Conservation (phyloP, 2,113 vertebrate species). For the Fregata magnificens region DNA sequence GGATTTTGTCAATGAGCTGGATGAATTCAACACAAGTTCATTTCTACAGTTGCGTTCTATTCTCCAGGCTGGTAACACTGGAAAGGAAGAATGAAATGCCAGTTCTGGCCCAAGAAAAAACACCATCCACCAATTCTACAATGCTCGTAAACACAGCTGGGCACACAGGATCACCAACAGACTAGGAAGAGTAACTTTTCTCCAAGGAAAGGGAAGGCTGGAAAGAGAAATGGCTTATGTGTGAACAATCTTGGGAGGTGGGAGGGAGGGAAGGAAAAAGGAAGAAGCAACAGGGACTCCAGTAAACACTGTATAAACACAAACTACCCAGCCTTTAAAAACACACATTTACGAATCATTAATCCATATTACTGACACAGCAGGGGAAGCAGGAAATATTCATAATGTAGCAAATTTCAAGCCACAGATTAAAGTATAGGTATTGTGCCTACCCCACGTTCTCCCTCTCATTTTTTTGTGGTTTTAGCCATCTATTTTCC, state of each 20-base stretch:
- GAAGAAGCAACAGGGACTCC: neutral
- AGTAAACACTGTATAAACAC: neutral
- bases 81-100: neutral
- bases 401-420: neutral
- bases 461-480: neutral
- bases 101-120: neutral
- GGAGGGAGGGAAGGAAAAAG: neutral
- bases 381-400: neutral
- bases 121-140: neutral
- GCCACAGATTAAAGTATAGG: neutral
- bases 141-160: neutral
- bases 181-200: neutral
- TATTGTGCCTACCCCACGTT: neutral
- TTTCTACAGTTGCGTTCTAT: neutral
- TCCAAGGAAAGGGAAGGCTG: neutral
- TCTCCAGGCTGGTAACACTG: neutral
- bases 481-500: neutral
- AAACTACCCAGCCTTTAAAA: neutral
- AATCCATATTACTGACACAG: neutral
- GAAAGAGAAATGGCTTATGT: neutral
- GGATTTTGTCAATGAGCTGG: neutral
- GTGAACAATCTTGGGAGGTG: neutral
- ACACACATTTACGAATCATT: slow-evolving; percentile 19
- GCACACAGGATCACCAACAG: neutral
- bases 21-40: neutral